Percentiles rank a stretch among this genome's conserved stretches.
Evolutionary conservation across 2,113 vertebrate genomes (phyloP).

Genomic region (Microcebus jonahi): DNA sequence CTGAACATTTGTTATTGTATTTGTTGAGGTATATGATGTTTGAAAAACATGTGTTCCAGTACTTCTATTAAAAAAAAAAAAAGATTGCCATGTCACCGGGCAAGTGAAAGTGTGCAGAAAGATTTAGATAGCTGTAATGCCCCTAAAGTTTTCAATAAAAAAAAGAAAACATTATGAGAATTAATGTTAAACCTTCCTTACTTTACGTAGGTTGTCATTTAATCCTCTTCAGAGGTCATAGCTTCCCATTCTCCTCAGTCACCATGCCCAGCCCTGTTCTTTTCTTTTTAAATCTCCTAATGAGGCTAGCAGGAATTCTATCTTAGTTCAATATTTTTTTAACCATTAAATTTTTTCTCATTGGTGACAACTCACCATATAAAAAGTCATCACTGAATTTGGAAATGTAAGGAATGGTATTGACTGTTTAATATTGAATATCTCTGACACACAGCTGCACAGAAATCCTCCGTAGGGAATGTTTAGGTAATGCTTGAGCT

Average conservation of each 20-base stretch:
- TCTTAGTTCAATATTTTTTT: not conserved
- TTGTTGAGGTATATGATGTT: not conserved
- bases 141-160: not conserved
- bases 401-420: not conserved
- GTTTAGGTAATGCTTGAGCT: not conserved
- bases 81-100: not conserved
- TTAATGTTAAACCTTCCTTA: not conserved
- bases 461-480: not conserved
- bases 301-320: not conserved
- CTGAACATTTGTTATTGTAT: not conserved
- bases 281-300: not conserved
- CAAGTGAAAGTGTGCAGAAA: not conserved
- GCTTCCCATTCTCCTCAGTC: not conserved
- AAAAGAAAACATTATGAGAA: not conserved
- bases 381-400: not conserved
- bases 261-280: not conserved
- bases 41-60: not conserved
- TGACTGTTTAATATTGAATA: not conserved
- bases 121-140: not conserved
- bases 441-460: not conserved
- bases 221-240: not conserved
- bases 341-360: not conserved
- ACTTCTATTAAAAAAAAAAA: constrained; percentile 35
- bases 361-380: not conserved
- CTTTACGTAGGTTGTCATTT: not conserved